phyloP scores from a whole-genome alignment of 2,797 vertebrate genomes.

The Geotrypetes seraphini region DNA sequence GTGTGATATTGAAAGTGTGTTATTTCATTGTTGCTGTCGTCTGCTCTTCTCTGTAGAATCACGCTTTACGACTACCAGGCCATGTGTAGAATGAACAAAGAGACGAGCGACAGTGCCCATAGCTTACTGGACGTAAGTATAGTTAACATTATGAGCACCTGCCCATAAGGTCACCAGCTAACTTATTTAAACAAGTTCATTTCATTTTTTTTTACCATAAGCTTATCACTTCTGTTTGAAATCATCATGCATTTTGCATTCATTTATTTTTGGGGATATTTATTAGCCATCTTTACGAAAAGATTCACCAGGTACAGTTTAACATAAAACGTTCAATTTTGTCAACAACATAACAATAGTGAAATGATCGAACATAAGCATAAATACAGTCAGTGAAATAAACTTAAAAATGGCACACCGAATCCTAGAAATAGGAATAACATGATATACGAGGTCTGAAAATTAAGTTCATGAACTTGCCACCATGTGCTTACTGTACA shows the following conservation, averaged over 20 bases:
- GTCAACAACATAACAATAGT: too few relatives aligned
- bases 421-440: too few relatives aligned
- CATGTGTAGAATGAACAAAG: constrained; percentile 83
- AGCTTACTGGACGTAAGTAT: constrained; percentile 84
- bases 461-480: too few relatives aligned
- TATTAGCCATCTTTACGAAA: too few relatives aligned
- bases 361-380: too few relatives aligned
- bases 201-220: background rate
- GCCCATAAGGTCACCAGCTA: constrained; percentile 8
- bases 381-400: too few relatives aligned
- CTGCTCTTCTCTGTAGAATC: constrained; percentile 63
- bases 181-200: background rate
- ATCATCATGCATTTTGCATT: background rate
- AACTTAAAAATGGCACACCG: too few relatives aligned
- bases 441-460: too few relatives aligned
- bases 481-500: too few relatives aligned
- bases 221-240: constrained; percentile 9
- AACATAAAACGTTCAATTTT: too few relatives aligned
- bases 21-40: constrained; percentile 18
- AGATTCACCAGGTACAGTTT: too few relatives aligned
- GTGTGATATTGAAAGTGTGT: background rate
- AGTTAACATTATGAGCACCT: constrained; percentile 13
- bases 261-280: too few relatives aligned
- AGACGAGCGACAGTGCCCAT: constrained; percentile 82
- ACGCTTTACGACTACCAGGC: constrained; percentile 94